Evolutionary conservation across 2,797 vertebrate species (phyloP).

Genomic region (Tangara arthus): DNA sequence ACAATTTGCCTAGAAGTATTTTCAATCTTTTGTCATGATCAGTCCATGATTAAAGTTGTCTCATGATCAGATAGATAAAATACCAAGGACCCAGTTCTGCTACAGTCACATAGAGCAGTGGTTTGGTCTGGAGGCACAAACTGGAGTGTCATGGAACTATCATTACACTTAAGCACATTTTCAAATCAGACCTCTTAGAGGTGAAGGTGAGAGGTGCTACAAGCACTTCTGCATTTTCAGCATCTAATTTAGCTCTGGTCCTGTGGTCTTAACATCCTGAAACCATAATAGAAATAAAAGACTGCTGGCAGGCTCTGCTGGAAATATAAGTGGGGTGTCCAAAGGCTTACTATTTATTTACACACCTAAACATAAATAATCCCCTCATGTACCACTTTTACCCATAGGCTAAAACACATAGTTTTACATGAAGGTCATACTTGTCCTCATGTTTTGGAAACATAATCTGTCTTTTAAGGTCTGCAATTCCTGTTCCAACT

Average conservation of each 20-base stretch:
- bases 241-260: neutral
- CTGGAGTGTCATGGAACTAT: neutral
- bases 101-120: neutral
- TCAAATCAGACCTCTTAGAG: neutral
- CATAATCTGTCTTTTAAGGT: conserved; percentile 8
- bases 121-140: neutral
- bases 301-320: neutral
- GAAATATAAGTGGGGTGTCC: conserved; percentile 7
- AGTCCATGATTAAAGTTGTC: neutral
- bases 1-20: neutral
- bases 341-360: conserved; percentile 39
- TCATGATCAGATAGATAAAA: neutral
- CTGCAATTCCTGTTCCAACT: neutral
- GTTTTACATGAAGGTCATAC: conserved; percentile 30
- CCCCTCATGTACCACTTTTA: neutral
- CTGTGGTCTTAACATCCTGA: neutral
- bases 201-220: neutral
- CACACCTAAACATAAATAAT: conserved; percentile 56
- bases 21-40: neutral
- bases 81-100: neutral
- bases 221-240: neutral
- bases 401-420: conserved; percentile 21
- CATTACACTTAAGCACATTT: neutral
- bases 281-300: conserved; percentile 15
- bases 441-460: conserved; percentile 37